Evolutionary conservation across 1,140 invertebrate species (phyloP).

Genomic region (Ganaspis sp.): DNA sequence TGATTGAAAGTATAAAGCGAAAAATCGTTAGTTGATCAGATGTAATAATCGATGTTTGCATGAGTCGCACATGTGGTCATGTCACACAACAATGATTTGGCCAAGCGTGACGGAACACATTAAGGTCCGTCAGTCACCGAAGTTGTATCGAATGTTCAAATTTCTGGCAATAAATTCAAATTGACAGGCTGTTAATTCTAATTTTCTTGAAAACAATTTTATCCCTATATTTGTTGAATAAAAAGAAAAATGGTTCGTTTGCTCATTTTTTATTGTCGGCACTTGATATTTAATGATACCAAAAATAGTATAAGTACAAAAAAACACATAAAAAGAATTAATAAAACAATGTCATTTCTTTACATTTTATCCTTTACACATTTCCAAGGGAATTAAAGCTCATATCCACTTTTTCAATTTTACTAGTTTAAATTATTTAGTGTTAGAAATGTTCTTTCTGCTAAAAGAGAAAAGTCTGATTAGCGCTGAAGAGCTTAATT

Average conservation of each 20-base stretch:
- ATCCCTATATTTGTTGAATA: neutral
- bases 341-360: too few species aligned
- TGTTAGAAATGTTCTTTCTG: too few species aligned
- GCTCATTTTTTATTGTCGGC: too few species aligned
- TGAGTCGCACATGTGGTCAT: conserved; percentile 49
- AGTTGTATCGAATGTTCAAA: conserved; percentile 48
- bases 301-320: too few species aligned
- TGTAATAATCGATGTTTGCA: conserved; percentile 45
- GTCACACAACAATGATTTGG: conserved; percentile 54
- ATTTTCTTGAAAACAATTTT: neutral
- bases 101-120: conserved; percentile 47
- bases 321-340: too few species aligned
- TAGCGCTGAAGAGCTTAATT: too few species aligned
- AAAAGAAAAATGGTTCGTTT: neutral
- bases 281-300: too few species aligned
- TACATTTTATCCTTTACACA: too few species aligned
- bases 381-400: too few species aligned
- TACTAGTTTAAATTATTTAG: too few species aligned
- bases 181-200: neutral
- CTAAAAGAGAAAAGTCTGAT: too few species aligned
- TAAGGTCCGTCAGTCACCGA: conserved; percentile 54
- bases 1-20: neutral
- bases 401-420: too few species aligned
- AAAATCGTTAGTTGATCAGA: neutral
- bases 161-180: neutral